Conservation (phyloP, 2,113 vertebrate genomes). For the Pachycephala philippinensis region DNA sequence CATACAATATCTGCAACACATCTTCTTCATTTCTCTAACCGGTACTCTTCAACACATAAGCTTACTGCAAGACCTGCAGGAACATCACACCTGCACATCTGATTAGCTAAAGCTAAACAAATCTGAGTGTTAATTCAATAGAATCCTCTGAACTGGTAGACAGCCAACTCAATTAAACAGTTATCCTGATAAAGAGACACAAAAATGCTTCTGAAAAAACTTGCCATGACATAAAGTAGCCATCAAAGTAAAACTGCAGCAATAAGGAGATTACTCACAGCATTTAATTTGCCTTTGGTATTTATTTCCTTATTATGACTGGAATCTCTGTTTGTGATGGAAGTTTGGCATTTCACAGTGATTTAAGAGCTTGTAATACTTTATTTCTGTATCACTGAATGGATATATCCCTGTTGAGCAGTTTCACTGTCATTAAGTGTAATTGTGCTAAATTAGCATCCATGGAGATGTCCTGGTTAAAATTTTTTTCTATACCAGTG, state of each 20-base stretch:
- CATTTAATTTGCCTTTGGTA: neutral
- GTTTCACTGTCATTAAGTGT: neutral
- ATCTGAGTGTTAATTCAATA: neutral
- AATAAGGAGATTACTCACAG: neutral
- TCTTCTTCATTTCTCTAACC: neutral
- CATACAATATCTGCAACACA: neutral
- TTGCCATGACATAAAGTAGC: neutral
- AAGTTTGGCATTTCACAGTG: neutral
- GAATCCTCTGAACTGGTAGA: neutral
- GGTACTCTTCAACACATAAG: neutral
- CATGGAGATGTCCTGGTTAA: neutral
- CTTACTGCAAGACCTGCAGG: neutral
- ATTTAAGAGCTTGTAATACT: neutral
- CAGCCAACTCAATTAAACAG: neutral
- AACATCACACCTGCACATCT: neutral
- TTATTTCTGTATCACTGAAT: neutral
- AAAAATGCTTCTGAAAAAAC: neutral
- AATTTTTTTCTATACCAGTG: neutral
- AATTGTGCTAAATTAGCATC: slow-evolving; percentile 21
- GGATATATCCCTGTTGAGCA: neutral
- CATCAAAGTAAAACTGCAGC: neutral
- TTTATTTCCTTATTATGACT: slow-evolving; percentile 1
- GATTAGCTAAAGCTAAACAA: neutral
- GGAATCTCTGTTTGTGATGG: neutral
- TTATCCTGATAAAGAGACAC: neutral